phyloP scores from a whole-genome alignment of 37 sponge, comb jelly and placozoan species.

The Ephydatia muelleri region DNA sequence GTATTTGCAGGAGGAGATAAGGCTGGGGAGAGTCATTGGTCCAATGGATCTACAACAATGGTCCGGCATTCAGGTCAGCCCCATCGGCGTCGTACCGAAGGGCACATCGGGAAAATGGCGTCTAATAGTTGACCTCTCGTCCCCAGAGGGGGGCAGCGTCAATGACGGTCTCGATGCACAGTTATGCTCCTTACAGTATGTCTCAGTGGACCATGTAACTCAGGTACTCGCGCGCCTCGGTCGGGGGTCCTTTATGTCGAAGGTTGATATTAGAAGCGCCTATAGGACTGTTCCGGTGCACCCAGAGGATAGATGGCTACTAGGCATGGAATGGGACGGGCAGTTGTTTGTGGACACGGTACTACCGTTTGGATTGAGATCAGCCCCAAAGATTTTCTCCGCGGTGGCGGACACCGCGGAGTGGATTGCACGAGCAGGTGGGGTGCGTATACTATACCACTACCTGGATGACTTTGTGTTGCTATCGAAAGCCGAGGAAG shows the following conservation, averaged over 20 bases:
- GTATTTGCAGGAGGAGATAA: too few relatives aligned
- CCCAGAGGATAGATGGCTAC: conserved; percentile 4
- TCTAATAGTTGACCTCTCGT: conserved; percentile 7
- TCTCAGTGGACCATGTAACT: conserved; percentile 20
- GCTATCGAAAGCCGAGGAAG: too few relatives aligned
- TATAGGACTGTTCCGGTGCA: conserved; percentile 19
- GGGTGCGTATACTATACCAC: neutral
- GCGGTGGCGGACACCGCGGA: conserved; percentile 4
- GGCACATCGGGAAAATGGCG: too few relatives aligned
- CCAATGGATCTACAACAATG: too few relatives aligned
- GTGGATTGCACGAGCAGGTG: neutral
- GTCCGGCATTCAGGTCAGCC: too few relatives aligned
- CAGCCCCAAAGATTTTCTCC: conserved; percentile 18
- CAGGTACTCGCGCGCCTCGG: neutral
- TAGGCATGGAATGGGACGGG: conserved; percentile 1
- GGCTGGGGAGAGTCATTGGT: too few relatives aligned
- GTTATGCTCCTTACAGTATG: conserved; percentile 4
- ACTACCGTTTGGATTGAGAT: conserved; percentile 14
- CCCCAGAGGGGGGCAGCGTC: conserved; percentile 17
- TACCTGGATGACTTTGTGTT: neutral
- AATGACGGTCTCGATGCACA: conserved; percentile 3
- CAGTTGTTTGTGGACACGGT: conserved; percentile 10
- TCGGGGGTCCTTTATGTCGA: conserved; percentile 6
- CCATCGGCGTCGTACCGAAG: too few relatives aligned
- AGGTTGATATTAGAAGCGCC: conserved; percentile 32